These are phyloP conservation scores for Salminus brasiliensis DNA, from an alignment of 2,113 vertebrate species.

Conservation along the genomic window DNA sequence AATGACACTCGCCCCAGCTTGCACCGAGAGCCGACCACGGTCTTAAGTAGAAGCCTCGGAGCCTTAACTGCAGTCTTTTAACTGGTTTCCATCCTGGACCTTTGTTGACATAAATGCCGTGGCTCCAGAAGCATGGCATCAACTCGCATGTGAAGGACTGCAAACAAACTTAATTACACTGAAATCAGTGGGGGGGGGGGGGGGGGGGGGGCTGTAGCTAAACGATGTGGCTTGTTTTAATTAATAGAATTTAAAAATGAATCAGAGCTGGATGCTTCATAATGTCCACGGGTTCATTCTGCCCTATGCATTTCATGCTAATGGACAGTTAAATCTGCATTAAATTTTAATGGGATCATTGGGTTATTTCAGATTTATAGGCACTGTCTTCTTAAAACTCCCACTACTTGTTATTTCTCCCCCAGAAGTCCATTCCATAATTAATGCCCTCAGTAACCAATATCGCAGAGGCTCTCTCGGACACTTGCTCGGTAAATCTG, in stretches of 20 bases:
- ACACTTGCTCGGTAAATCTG: slow-evolving; percentile 56
- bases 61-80: slow-evolving; percentile 14
- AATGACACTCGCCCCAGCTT: not conserved
- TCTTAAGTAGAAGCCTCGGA: not conserved
- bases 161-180: not conserved
- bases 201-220: too few species aligned
- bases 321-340: slow-evolving; percentile 68
- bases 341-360: slow-evolving; percentile 65
- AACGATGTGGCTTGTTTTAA: slow-evolving; percentile 41
- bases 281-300: slow-evolving; percentile 46
- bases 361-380: slow-evolving; percentile 62
- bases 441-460: slow-evolving; percentile 57
- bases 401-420: slow-evolving; percentile 61
- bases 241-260: slow-evolving; percentile 53
- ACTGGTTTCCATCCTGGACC: slow-evolving; percentile 3
- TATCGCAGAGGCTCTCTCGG: slow-evolving; percentile 34
- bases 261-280: slow-evolving; percentile 46
- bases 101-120: slow-evolving; percentile 1
- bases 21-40: not conserved
- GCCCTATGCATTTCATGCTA: slow-evolving; percentile 53
- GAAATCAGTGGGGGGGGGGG: not conserved
- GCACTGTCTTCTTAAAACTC: slow-evolving; percentile 57
- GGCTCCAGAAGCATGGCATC: not conserved
- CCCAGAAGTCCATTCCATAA: slow-evolving; percentile 60
- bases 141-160: not conserved